phyloP scores from a whole-genome alignment of 2,797 vertebrate species.

The Rhinophrynus dorsalis region DNA sequence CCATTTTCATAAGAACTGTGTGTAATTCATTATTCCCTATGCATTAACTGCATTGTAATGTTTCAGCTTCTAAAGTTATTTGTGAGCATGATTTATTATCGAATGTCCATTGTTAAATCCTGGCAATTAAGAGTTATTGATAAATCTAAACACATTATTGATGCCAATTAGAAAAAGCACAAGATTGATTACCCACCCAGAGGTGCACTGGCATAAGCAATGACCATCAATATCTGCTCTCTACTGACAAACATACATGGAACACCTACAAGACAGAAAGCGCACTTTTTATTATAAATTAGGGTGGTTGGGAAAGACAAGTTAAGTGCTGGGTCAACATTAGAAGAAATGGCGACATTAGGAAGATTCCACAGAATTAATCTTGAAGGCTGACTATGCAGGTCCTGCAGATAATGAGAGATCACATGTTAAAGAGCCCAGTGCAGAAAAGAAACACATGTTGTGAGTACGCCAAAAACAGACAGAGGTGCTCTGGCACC shows the following conservation, averaged over 20 bases:
- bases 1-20: background rate
- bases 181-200: conserved; percentile 67
- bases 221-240: conserved; percentile 58
- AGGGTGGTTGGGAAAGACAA: conserved; percentile 49
- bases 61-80: conserved; percentile 58
- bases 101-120: conserved; percentile 62
- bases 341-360: conserved; percentile 44
- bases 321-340: conserved; percentile 44
- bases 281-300: conserved; percentile 50
- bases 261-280: conserved; percentile 53
- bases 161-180: conserved; percentile 65
- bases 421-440: background rate
- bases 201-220: conserved; percentile 62
- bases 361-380: too few species aligned
- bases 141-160: conserved; percentile 72
- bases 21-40: conserved; percentile 49
- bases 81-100: conserved; percentile 65
- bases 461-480: background rate
- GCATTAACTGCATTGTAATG: conserved; percentile 60
- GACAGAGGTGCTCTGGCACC: conserved; percentile 6
- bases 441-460: background rate
- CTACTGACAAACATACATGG: conserved; percentile 51
- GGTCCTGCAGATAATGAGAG: background rate
- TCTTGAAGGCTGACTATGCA: background rate
- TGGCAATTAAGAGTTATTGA: conserved; percentile 74